Percentiles rank a stretch among this genome's conserved stretches.
Conservation (phyloP, 1,140 invertebrate species). For the Coenobita brevimanus region DNA sequence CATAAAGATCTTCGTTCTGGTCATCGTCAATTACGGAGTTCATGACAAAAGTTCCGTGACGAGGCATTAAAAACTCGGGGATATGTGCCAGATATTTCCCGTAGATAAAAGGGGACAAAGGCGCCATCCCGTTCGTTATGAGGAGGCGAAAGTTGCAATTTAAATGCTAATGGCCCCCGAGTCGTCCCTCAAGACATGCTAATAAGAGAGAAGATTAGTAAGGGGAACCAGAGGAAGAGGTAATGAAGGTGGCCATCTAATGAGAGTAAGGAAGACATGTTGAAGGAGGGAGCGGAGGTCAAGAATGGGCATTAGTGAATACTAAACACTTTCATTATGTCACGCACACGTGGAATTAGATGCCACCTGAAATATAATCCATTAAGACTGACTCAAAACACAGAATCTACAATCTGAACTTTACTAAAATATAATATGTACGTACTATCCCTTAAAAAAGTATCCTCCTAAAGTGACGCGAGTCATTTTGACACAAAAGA, state of each 20-base stretch:
- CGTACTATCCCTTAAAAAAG: too few relatives aligned
- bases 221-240: slow-evolving; percentile 9
- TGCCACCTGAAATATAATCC: too few relatives aligned
- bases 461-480: too few relatives aligned
- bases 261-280: not conserved
- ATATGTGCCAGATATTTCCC: slow-evolving; percentile 29
- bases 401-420: too few relatives aligned
- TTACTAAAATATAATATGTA: too few relatives aligned
- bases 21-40: too few relatives aligned
- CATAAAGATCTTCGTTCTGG: not conserved
- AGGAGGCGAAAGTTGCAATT: slow-evolving; percentile 34
- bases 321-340: too few relatives aligned
- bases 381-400: too few relatives aligned
- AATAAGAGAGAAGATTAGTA: slow-evolving; percentile 39
- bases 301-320: too few relatives aligned
- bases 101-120: slow-evolving; percentile 18
- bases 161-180: slow-evolving; percentile 40
- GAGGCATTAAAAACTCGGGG: not conserved
- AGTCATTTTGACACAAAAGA: too few relatives aligned
- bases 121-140: slow-evolving; percentile 26
- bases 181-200: slow-evolving; percentile 42
- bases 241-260: not conserved
- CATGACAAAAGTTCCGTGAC: too few relatives aligned
- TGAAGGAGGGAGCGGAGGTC: not conserved
- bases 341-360: too few relatives aligned